Conservation (phyloP, 2,888 invertebrate species). For the Salpingus planirostris region DNA sequence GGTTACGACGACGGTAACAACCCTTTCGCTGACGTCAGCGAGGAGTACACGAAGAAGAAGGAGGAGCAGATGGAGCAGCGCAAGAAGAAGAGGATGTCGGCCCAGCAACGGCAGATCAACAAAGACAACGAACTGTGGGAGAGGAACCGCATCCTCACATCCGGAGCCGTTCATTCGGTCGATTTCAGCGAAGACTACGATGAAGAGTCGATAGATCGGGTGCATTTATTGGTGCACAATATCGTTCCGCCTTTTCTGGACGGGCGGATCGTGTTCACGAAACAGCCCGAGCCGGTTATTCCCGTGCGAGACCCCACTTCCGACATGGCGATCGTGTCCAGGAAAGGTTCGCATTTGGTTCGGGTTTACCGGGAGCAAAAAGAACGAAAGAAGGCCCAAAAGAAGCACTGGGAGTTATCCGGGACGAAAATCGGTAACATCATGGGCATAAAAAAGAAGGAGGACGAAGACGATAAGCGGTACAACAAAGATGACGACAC, state of each 20-base stretch:
- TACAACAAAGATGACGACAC: constrained; percentile 59
- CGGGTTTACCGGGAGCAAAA: constrained; percentile 90
- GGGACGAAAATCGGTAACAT: constrained; percentile 88
- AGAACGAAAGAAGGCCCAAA: constrained; percentile 92
- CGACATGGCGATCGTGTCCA: constrained; percentile 92
- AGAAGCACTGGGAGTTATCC: constrained; percentile 98
- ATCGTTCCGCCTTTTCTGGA: constrained; percentile 98
- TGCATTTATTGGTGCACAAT: constrained; percentile 94
- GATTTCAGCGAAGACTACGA: constrained; percentile 89
- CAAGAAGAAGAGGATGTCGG: constrained; percentile 87
- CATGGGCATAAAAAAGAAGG: constrained; percentile 83
- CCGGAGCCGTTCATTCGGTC: constrained; percentile 84
- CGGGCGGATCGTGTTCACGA: constrained; percentile 97
- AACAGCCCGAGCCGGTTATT: constrained; percentile 97
- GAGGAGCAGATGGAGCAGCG: constrained; percentile 87
- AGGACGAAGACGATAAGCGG: constrained; percentile 64
- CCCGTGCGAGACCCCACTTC: constrained; percentile 94
- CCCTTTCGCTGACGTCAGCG: constrained; percentile 81
- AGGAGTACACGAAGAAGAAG: constrained; percentile 87
- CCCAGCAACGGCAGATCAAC: constrained; percentile 93
- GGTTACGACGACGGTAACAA: constrained; percentile 84
- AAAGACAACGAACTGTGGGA: constrained; percentile 99
- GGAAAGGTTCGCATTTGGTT: constrained; percentile 89
- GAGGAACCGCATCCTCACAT: constrained; percentile 92
- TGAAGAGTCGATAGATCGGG: constrained; percentile 89